These are phyloP conservation scores for Macrotis lagotis DNA, from an alignment of 2,113 vertebrate species.

Conservation along the genomic window DNA sequence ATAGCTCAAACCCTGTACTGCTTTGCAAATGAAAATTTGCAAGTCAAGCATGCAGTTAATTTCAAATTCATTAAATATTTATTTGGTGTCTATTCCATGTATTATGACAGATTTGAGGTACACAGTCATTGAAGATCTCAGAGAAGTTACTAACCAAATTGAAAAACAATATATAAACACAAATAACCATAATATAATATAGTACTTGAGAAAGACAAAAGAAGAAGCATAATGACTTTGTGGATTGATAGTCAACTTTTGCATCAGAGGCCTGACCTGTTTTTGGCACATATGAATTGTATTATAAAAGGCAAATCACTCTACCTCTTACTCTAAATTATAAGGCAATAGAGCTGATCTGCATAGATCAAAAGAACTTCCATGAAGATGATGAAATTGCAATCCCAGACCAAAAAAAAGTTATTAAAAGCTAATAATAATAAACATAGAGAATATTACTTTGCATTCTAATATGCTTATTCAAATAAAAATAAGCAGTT, in stretches of 20 bases:
- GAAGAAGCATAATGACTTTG: not conserved
- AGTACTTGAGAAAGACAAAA: not conserved
- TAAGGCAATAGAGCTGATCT: not conserved
- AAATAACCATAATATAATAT: not conserved
- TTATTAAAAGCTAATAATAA: not conserved
- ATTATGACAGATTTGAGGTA: not conserved
- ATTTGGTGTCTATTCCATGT: not conserved
- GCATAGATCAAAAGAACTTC: not conserved
- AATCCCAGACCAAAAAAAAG: not conserved
- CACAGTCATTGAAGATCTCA: not conserved
- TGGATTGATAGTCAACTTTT: not conserved
- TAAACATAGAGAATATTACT: not conserved
- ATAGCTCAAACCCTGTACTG: not conserved
- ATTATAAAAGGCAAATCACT: not conserved
- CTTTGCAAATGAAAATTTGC: not conserved
- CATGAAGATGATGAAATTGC: not conserved
- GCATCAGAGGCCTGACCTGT: not conserved
- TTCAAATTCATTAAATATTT: not conserved
- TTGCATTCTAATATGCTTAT: not conserved
- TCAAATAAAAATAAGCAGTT: not conserved
- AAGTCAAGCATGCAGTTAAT: not conserved
- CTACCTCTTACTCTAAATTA: not conserved
- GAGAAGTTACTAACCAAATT: not conserved
- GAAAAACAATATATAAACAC: not conserved
- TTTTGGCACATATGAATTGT: not conserved